Conservation (phyloP, 2,113 vertebrate species). For the Atherinomorus stipes region DNA sequence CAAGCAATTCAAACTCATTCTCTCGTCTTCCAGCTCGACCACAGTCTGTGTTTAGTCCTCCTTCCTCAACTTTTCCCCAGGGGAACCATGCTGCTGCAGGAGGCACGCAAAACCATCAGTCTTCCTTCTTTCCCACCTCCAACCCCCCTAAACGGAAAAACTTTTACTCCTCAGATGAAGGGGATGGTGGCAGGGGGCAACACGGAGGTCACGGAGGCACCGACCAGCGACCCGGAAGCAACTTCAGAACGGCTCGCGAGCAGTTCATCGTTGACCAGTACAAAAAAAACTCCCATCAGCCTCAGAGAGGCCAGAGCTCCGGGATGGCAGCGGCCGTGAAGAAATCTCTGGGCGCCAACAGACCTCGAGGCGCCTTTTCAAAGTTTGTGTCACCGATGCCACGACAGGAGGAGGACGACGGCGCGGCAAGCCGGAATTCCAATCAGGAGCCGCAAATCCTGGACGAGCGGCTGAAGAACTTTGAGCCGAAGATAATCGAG, state of each 20-base stretch:
- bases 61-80: constrained; percentile 48
- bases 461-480: constrained; percentile 91
- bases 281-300: constrained; percentile 85
- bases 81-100: constrained; percentile 36
- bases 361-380: constrained; percentile 87
- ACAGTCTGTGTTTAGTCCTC: constrained; percentile 57
- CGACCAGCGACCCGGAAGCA: constrained; percentile 48
- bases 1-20: constrained; percentile 21
- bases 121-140: constrained; percentile 65
- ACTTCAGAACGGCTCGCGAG: constrained; percentile 92
- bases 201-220: constrained; percentile 44
- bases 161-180: constrained; percentile 67
- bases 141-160: constrained; percentile 78
- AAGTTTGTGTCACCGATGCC: constrained; percentile 94
- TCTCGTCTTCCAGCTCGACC: constrained; percentile 30
- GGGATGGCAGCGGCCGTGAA: constrained; percentile 80
- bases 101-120: constrained; percentile 60
- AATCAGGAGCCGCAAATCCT: constrained; percentile 63
- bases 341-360: constrained; percentile 91
- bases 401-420: constrained; percentile 84
- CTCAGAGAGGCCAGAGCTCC: constrained; percentile 66
- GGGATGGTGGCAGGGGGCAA: constrained; percentile 61
- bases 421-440: constrained; percentile 2
- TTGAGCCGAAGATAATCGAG: constrained; percentile 96
- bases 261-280: constrained; percentile 90